Conservation (phyloP, 2,797 vertebrate species). For the Enteromius anoplus region DNA sequence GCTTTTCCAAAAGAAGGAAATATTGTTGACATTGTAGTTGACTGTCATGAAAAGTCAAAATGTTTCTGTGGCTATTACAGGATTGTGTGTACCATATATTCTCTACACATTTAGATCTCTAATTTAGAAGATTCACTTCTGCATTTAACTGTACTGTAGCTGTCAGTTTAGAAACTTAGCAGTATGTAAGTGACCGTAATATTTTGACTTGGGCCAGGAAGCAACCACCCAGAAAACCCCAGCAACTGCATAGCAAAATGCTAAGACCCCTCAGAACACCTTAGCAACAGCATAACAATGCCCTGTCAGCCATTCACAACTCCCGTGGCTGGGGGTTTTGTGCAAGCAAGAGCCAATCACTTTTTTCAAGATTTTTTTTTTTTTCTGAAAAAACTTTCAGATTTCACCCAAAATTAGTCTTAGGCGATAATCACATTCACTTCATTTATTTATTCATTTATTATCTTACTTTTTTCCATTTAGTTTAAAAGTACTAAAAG, state of each 20-base stretch:
- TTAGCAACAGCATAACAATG: constrained; percentile 41
- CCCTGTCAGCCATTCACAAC: neutral
- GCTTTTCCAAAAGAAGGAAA: neutral
- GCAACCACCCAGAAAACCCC: constrained; percentile 30
- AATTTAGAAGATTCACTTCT: neutral
- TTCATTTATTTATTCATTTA: neutral
- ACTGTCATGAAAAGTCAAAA: neutral
- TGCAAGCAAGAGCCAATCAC: neutral
- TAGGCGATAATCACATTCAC: neutral
- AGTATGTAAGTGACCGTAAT: neutral
- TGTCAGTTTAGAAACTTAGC: neutral
- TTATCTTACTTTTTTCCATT: neutral
- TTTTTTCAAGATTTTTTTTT: neutral
- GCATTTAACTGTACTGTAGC: constrained; percentile 6
- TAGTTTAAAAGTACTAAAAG: neutral
- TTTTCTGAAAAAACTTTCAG: neutral
- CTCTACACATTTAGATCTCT: neutral
- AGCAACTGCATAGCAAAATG: constrained; percentile 25
- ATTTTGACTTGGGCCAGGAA: constrained; percentile 16
- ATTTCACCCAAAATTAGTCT: neutral
- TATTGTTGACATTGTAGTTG: neutral
- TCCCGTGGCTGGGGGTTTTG: neutral
- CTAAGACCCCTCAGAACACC: constrained; percentile 21
- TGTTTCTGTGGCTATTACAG: too few relatives aligned
- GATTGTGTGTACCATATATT: neutral